Percentiles rank a stretch among this genome's conserved stretches.
phyloP scores from a whole-genome alignment of 2,797 vertebrate species.

The Okamejei kenojei region DNA sequence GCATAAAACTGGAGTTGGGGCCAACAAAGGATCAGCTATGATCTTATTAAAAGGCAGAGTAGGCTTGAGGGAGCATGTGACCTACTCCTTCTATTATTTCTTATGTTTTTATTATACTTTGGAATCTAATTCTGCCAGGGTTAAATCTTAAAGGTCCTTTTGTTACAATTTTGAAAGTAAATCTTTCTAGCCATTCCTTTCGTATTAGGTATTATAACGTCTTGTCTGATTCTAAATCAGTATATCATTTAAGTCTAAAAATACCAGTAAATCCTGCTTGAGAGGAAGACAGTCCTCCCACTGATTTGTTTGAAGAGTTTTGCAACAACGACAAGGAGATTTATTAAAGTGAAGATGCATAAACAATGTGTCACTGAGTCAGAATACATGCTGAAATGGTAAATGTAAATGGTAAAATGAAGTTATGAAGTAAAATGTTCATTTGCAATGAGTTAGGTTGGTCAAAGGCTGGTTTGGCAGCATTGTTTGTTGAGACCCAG shows the following conservation, averaged over 20 bases:
- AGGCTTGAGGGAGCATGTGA: too few relatives aligned
- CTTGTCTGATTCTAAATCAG: not conserved
- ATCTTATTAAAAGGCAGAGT: too few relatives aligned
- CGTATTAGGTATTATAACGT: not conserved
- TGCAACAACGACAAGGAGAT: not conserved
- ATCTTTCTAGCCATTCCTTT: not conserved
- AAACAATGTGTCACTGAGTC: not conserved
- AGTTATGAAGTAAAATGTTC: not conserved
- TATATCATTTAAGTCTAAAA: not conserved
- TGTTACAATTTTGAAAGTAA: not conserved
- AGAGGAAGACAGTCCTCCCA: conserved; percentile 7
- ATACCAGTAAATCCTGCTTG: not conserved
- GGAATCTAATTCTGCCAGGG: not conserved
- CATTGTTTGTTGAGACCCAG: conserved; percentile 1
- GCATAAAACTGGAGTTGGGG: too few relatives aligned
- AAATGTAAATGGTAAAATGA: not conserved
- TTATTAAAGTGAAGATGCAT: not conserved
- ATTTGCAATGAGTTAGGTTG: conserved; percentile 8
- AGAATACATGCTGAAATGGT: not conserved
- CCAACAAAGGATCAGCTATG: too few relatives aligned
- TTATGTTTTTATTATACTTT: not conserved
- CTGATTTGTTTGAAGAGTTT: not conserved
- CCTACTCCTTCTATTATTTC: too few relatives aligned
- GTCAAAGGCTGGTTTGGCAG: not conserved
- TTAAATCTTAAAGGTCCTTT: not conserved